A percentile compares a stretch with the other conserved stretches of the same genome.
phyloP scores from a whole-genome alignment of 53 echinoderm and acorn worm genomes.

The Antedon mediterranea region DNA sequence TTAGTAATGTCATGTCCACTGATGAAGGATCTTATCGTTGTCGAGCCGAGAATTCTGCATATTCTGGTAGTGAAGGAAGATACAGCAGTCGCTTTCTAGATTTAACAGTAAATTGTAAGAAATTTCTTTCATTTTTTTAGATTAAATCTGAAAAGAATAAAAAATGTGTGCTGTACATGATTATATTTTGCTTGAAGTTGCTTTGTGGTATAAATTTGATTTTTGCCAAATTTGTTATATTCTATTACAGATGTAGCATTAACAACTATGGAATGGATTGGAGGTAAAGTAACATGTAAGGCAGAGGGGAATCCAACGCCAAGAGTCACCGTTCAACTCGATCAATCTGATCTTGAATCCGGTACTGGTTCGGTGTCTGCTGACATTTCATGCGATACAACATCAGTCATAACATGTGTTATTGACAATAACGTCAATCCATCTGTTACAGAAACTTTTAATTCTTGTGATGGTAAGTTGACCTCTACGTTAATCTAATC shows the following conservation, averaged over 20 bases:
- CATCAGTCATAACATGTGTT: background rate
- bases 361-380: background rate
- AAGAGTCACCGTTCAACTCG: background rate
- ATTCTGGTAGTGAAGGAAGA: background rate
- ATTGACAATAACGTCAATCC: background rate
- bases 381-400: background rate
- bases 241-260: background rate
- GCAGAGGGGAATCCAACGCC: background rate
- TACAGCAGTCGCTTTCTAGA: background rate
- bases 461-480: background rate
- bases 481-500: no score
- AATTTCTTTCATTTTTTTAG: background rate
- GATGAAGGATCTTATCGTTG: background rate
- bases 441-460: background rate
- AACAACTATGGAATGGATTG: background rate
- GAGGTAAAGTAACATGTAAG: background rate
- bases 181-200: no score
- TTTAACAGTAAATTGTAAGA: background rate
- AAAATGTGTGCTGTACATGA: no score
- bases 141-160: no score
- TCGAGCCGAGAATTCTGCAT: background rate
- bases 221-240: no score
- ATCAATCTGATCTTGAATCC: background rate
- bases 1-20: background rate
- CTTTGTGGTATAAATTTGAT: no score